Evolutionary conservation across 2,888 invertebrate genomes (phyloP), one percentile per base, ranked within the genome.

Genomic region (Chesias legatella): DNA sequence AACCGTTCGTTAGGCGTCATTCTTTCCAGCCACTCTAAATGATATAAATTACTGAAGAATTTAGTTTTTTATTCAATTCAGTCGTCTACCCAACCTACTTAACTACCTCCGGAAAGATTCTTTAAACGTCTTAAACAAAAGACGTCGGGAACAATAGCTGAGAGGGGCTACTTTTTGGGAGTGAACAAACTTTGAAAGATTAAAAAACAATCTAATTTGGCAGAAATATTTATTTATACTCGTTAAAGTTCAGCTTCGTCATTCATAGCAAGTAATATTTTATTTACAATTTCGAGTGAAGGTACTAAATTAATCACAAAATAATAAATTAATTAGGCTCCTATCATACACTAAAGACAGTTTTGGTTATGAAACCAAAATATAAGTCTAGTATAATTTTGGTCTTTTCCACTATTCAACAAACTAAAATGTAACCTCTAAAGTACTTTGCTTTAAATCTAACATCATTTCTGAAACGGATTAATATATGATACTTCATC

Each of bases 151-250:
- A 68, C 65, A 66, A 68, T 67, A 48, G 56, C 7, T 20, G 53
- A 47, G 45, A 53, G 45, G n/a, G n/a, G 41, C 43, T 47, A 58
- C 56, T 59, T 60, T 58, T 54, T 43, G 26, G 24, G 33, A 38
- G 32, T 33, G 25, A 48, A 41, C 27, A 48, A 44, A 28, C 41
- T 37, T 35, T 21, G 8, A 45, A 11, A 63, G 73, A 78, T 70
- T 56, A 73, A 80, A 73, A 67, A 58, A 67, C 60, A 48, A 52
- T 51, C 53, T 80, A 79, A 86, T 88, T 88, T 88, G 88, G 88
- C 88, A 86, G 86, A 88, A 84, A 84, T 85, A 83, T 86, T 86
- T 85, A 85, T 84, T 86, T 76, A 80, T 85, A 86, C 79, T 81
- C 75, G 78, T 80, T 80, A 79, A 84, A 79, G 69, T 79, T 79